A percentile compares a stretch with the other conserved stretches of the same genome.
Conservation (phyloP, 2,113 vertebrate genomes). For the Atherinomorus stipes region DNA sequence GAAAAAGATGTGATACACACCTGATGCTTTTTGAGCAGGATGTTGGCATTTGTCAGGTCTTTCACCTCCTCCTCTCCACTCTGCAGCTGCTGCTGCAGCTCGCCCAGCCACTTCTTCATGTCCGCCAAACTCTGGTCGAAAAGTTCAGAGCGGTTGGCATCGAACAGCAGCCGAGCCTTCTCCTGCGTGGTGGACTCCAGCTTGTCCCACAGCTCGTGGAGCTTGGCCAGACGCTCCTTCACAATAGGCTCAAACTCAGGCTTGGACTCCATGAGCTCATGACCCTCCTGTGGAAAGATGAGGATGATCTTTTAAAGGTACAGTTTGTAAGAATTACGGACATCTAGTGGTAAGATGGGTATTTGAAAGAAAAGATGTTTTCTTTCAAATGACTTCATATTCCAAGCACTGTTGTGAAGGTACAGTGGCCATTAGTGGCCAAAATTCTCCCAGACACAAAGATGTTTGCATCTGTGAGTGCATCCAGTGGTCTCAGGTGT, state of each 20-base stretch:
- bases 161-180: slow-evolving; percentile 87
- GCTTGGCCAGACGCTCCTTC: slow-evolving; percentile 80
- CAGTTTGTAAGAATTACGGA: too few species aligned
- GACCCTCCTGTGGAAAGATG: slow-evolving; percentile 85
- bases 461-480: too few species aligned
- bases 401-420: too few species aligned
- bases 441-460: too few species aligned
- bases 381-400: too few species aligned
- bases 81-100: slow-evolving; percentile 87
- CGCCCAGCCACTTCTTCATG: slow-evolving; percentile 88
- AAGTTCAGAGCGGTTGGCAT: slow-evolving; percentile 90
- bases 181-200: slow-evolving; percentile 86
- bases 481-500: too few species aligned
- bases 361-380: too few species aligned
- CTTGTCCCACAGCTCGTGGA: slow-evolving; percentile 87
- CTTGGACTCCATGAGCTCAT: slow-evolving; percentile 86
- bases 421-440: too few species aligned
- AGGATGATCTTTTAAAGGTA: too few species aligned
- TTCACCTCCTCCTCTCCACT: slow-evolving; percentile 84
- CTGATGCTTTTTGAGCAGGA: slow-evolving; percentile 92
- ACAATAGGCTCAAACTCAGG: slow-evolving; percentile 84
- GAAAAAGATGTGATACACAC: slow-evolving; percentile 58
- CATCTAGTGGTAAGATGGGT: too few species aligned
- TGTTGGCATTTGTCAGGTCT: slow-evolving; percentile 92
- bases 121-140: slow-evolving; percentile 87